Evolutionary conservation across 2,888 invertebrate species (phyloP).

Genomic region (Dynastes tityus): DNA sequence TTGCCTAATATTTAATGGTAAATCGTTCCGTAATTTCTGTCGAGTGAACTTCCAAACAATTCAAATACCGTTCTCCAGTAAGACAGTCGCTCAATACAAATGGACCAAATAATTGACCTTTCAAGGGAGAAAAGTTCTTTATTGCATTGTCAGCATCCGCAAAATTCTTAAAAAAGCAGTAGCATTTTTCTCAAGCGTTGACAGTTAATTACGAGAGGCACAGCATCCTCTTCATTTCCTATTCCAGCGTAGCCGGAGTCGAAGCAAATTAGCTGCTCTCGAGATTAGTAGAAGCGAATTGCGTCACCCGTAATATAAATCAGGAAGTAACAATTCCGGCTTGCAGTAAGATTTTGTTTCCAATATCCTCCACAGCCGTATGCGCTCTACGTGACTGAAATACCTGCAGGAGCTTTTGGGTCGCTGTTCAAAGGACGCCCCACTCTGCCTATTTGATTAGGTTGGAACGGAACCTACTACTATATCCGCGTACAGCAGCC

Average conservation of each 20-base stretch:
- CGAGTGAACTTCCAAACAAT: no score
- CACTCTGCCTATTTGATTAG: constrained; percentile 28
- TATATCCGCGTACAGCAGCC: background rate
- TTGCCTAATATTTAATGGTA: no score
- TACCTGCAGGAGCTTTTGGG: background rate
- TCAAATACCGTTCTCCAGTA: no score
- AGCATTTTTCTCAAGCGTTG: no score
- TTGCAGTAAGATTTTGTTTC: constrained; percentile 40
- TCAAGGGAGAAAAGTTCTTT: no score
- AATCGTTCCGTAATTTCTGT: no score
- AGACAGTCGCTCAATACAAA: no score
- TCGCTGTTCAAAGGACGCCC: background rate
- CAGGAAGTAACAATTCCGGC: constrained; percentile 30
- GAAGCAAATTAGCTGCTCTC: background rate
- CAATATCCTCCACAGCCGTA: constrained; percentile 29
- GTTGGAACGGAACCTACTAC: constrained; percentile 19
- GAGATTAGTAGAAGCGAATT: background rate
- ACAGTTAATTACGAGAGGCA: no score
- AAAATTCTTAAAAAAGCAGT: no score
- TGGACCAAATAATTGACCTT: no score
- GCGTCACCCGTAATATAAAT: background rate
- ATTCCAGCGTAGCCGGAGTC: background rate
- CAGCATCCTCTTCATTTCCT: background rate
- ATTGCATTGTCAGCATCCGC: no score
- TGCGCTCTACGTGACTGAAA: constrained; percentile 33